Evolutionary conservation across 23 tunicate genomes (phyloP).

Genomic region (Pegea sp.): DNA sequence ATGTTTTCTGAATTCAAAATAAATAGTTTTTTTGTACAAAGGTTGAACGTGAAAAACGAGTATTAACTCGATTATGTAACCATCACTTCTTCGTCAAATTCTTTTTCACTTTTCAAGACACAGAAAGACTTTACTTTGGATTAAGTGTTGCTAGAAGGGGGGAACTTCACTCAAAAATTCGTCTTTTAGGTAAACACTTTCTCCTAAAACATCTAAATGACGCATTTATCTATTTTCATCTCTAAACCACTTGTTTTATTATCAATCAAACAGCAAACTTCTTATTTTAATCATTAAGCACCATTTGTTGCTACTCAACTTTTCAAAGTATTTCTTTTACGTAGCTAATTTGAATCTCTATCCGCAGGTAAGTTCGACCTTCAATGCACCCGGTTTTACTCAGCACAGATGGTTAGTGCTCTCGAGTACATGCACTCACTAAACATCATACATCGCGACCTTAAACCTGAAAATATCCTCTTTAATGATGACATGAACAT

Average conservation of each 20-base stretch:
- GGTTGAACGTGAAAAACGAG: conserved; percentile 80
- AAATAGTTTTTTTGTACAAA: conserved; percentile 2
- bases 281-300: too few species aligned
- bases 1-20: too few species aligned
- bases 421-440: conserved; percentile 60
- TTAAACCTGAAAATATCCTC: conserved; percentile 81
- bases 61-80: conserved; percentile 29
- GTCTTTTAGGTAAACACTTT: conserved; percentile 23
- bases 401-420: conserved; percentile 70
- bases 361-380: conserved; percentile 58
- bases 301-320: background rate
- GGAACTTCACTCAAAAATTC: conserved; percentile 49
- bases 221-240: too few species aligned
- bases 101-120: conserved; percentile 79
- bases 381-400: conserved; percentile 51
- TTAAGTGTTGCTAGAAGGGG: conserved; percentile 80
- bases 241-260: too few species aligned
- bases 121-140: conserved; percentile 68
- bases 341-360: background rate
- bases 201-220: too few species aligned
- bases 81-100: conserved; percentile 77
- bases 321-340: background rate
- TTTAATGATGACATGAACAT: conserved; percentile 62
- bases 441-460: conserved; percentile 61
- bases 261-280: too few species aligned